Base-by-base conservation (phyloP, 2,797 vertebrate genomes). In the Acropternis orthonyx region DNA sequence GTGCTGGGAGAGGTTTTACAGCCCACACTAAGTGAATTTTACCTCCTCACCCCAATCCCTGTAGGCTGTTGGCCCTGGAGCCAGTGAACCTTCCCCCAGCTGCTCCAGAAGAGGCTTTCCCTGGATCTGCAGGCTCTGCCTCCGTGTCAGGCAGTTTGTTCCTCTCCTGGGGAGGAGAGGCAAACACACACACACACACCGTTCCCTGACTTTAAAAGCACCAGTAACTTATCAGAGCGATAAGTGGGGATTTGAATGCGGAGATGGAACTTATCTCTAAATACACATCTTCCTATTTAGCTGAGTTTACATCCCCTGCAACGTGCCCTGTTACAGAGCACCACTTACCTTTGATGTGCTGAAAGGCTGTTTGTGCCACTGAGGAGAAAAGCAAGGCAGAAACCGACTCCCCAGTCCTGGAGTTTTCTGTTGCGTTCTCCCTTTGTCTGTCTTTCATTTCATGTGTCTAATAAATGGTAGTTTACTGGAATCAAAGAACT, bases 401-500 rank as follows among this genome's bases (percentile, higher is more conserved):
- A 74, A 54, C 54, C 6, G 9, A 28, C 46, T 88, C 90, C 39
- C 80, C 84, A 56, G 27, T 1, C 44, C 41, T 24, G 41, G 63
- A 65, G 28, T 84, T 72, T 85, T 82, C 94, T 80, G 41, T 48
- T 78, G 54, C 85, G 19, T 74, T 91, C 88, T 84, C 55, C 87
- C 85, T 96, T 84, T 22, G 85, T 73, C 80, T 88, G 61, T 43
- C 82, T 94, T 71, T 92, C 58, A 49, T 89, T 89, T 66, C 66
- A 32, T 58, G 84, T 85, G 49, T 92, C 93, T 93, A 79, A 85
- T 92, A 96, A 96, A 93, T 46, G 83, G 81, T 77, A 69, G 90
- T 96, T 96, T 89, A 85, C 85, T 28, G 44, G 81, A 95, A 96
- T 96, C 96, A 89, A 94, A 95, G 86, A 78, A 84, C 74, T 77